Base-by-base conservation (phyloP, 2,888 invertebrate species). In the Penaeus monodon region DNA sequence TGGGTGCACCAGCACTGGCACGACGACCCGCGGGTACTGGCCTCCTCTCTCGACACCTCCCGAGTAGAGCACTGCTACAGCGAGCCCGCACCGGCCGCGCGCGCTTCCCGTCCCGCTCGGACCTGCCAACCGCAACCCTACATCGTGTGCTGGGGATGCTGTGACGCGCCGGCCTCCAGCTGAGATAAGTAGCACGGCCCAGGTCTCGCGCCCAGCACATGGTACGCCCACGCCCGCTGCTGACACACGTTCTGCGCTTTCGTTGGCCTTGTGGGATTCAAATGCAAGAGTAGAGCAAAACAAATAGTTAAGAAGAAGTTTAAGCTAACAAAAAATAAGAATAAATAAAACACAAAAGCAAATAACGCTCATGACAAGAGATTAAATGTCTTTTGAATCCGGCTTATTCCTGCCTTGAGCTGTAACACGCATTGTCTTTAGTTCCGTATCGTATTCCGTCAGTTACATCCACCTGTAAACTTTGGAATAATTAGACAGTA, bases 1-100 rank as follows among this genome's bases (percentile, higher is more conserved):
- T 89, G 86, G 89, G 89, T 89, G 49, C 83, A 83, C 68, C 33
- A 64, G 6, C 86, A 86, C 86, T 89, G 89, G 89, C 63, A 87
- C 70, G 85, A 79, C 29, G 81, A 84, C 73, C 84, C 81, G 14
- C 80, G 65, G 20, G 27, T 57, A 49, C 65, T 77, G 22, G 49
- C 77, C n/a, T 20, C 57, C 57, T 27, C 77, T 14, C 76, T 76
- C 44, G 22, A 17, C 38, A 44, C 49, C 38, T n/a, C 38, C 76
- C n/a, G 57, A 17, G 57, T 24, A 27, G 85, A 70, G 29, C 38
- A 78, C 44, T 63, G 64, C 44, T 80, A 85, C 73, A 38, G 63
- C 17, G 80, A 85, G 49, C 85, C 79, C 38, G 76, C 70, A 57
- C 64, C 76, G n/a, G 20, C 27, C 49, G 7, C 81, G 4, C 73